Base-by-base conservation (phyloP, 1,140 invertebrate genomes). In the Protaetia brevitarsis region DNA sequence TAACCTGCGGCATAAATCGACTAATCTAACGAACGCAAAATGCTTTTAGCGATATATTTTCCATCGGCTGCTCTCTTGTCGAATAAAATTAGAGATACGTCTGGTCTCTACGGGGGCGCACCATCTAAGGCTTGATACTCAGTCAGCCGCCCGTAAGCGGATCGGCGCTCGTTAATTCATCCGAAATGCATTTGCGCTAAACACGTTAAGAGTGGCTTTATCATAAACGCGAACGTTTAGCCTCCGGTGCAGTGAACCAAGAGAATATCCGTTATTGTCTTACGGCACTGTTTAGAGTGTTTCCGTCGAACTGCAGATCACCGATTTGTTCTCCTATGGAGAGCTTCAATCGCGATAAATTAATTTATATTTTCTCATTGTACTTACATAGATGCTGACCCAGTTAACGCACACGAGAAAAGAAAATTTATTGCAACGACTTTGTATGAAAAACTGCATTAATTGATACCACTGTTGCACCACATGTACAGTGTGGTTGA, bases 41-140 rank as follows among this genome's bases (percentile, higher is more conserved):
- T 23, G 41, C 41, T 51, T 51, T 51, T 51, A 51, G 16, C 41
- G 41, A 51, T 51, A 51, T 19, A 19, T 51, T 51, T 51, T 21
- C 41, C 26, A 51, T 21, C 41, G 16, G 41, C 16, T 51, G 41
- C 41, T 6, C 16, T 51, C 41, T 23, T 51, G 41, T 51, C 41
- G 41, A 51, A 51, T 51, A 51, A 51, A 51, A 51, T 51, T 51
- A 51, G 41, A 51, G 41, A 51, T 51, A 51, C 16, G 41, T 51
- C 41, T 51, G 41, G 16, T 51, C 41, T 23, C 21, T 51, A 51
- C 16, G 41, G 41, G 41, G 41, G 41, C 41, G 41, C 41, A 23
- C 41, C 41, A 51, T 21, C 41, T 23, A 51, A 51, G 41, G 41
- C n/a, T 51, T 51, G 41, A 51, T 51, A 13, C 16, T n/a, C n/a